Base-by-base conservation (phyloP, 2,113 vertebrate genomes). In the Misgurnus anguillicaudatus region DNA sequence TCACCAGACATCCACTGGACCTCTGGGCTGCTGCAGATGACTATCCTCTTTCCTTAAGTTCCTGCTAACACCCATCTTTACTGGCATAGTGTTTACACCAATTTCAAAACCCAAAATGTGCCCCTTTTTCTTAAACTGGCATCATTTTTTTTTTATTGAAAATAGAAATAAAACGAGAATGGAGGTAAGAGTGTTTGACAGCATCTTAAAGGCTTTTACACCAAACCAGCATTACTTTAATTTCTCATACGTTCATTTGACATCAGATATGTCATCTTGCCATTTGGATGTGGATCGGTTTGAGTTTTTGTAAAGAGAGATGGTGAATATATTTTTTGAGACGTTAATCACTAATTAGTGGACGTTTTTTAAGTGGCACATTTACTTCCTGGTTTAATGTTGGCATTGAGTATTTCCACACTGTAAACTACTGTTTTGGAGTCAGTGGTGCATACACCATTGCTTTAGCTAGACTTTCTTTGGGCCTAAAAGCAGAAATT, bases 21-120 rank as follows among this genome's bases (percentile, higher is more conserved):
- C 94, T 83, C 90, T 94, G 89, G 95, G 96, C 90, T 97, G 95
- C 94, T 96, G 96, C 89, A 96, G 95, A 95, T 96, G 96, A 97
- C 94, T 92, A 93, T 94, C 94, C 87, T 68, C 80, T 80, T 87
- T 85, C 90, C 38, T 69, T 63, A 63, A 60, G 62, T 53, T 41
- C 82, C 47, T 68, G 80, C 75, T 63, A 74, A 77, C 80, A 62
- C n/a, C 11, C 2, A 9, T 82, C 31, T 77, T 63, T 69, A 42
- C 66, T 47, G 86, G 87, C 81, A 80, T 88, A 90, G 89, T 83
- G 53, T 80, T 86, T 86, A 89, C 72, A 86, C 87, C 87, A 87
- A 84, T 82, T 68, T 79, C 42, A 48, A 68, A 75, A 86, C 85
- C 24, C 24, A 1, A 31, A 31, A 3, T n/a, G 11, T 48, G 63